phyloP scores from a whole-genome alignment of 1,140 invertebrate species.

The Zaprionus ghesquierei region DNA sequence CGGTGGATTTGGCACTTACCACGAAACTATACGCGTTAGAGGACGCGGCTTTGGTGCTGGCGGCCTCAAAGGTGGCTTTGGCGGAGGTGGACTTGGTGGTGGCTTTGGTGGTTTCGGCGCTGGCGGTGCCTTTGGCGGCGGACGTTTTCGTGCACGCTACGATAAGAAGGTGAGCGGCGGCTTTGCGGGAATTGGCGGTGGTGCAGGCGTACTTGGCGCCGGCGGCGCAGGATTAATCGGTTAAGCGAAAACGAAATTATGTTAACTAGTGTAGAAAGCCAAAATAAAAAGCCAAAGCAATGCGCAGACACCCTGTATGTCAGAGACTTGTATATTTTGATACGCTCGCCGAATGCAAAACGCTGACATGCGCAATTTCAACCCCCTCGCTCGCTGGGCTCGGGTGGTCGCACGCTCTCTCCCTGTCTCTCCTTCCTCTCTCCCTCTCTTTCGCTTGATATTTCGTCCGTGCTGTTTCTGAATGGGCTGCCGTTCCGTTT shows the following conservation, averaged over 20 bases:
- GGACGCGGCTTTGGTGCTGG: conserved; percentile 65
- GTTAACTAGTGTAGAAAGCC: not conserved
- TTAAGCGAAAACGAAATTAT: conserved; percentile 13
- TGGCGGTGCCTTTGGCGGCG: conserved; percentile 38
- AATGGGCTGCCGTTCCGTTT: conserved; percentile 26
- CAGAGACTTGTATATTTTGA: conserved; percentile 25
- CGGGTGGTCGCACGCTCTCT: not conserved
- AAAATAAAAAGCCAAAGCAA: conserved; percentile 26
- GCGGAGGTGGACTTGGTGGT: conserved; percentile 41
- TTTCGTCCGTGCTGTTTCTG: conserved; percentile 17
- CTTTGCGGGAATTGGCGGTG: conserved; percentile 45
- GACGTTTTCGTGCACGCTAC: conserved; percentile 31
- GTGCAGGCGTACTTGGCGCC: conserved; percentile 41
- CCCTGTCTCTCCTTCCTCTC: not conserved
- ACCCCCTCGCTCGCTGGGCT: conserved; percentile 47
- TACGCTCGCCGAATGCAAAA: conserved; percentile 35
- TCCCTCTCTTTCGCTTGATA: not conserved
- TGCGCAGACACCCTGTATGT: conserved; percentile 54
- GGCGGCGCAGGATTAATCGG: conserved; percentile 47
- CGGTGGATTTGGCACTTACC: conserved; percentile 69
- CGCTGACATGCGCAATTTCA: conserved; percentile 71
- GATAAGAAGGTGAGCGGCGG: conserved; percentile 22
- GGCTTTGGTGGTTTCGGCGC: conserved; percentile 48
- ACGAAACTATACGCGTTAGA: conserved; percentile 54
- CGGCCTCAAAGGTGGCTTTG: conserved; percentile 37